phyloP scores from a whole-genome alignment of 1,140 invertebrate genomes.

The Polypedilum vanderplanki region DNA sequence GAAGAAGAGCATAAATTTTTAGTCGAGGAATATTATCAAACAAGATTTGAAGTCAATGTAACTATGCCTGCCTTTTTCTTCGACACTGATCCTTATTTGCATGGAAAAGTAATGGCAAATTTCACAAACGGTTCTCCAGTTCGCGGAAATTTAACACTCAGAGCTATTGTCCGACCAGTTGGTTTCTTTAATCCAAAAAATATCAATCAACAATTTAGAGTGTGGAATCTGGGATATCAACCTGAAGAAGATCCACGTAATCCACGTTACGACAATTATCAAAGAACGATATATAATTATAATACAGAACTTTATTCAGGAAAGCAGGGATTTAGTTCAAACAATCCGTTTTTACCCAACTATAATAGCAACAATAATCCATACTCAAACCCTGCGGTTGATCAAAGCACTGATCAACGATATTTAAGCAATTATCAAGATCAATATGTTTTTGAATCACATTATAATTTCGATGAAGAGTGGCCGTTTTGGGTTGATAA shows the following conservation, averaged over 20 bases:
- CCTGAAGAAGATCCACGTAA: slow-evolving; percentile 33
- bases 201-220: slow-evolving; percentile 41
- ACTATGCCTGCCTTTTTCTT: slow-evolving; percentile 92
- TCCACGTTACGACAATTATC: slow-evolving; percentile 40
- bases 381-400: slow-evolving; percentile 31
- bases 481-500: slow-evolving; percentile 69
- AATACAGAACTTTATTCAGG: not conserved
- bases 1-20: slow-evolving; percentile 76
- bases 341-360: not conserved
- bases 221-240: slow-evolving; percentile 36
- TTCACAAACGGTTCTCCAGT: slow-evolving; percentile 83
- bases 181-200: slow-evolving; percentile 49
- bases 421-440: slow-evolving; percentile 47
- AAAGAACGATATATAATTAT: not conserved
- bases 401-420: slow-evolving; percentile 37
- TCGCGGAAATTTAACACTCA: slow-evolving; percentile 75
- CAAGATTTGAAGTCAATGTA: slow-evolving; percentile 87
- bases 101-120: slow-evolving; percentile 85
- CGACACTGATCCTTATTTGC: slow-evolving; percentile 71
- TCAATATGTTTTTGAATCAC: slow-evolving; percentile 55
- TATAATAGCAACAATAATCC: not conserved
- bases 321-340: slow-evolving; percentile 29
- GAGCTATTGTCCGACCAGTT: slow-evolving; percentile 65
- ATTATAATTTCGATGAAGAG: slow-evolving; percentile 70
- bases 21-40: slow-evolving; percentile 94